Evolutionary conservation across 2,888 invertebrate genomes (phyloP).

Genomic region (Chalcis sispes): DNA sequence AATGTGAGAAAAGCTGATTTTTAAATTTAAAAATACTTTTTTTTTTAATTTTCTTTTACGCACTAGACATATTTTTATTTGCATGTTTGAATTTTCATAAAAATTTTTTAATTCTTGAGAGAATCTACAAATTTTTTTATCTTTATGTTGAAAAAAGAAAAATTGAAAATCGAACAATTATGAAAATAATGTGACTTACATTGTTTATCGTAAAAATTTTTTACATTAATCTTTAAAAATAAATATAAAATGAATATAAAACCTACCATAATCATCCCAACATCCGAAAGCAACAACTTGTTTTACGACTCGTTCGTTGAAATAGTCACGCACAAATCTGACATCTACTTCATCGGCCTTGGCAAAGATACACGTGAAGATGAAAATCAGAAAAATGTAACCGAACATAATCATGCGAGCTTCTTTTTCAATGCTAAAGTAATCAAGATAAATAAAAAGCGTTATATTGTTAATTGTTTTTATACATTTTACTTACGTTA

Average conservation of each 20-base stretch:
- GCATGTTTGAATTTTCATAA: too few species aligned
- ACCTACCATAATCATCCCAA: slow-evolving; percentile 59
- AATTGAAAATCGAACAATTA: neutral
- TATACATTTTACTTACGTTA: too few species aligned
- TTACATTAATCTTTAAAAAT: neutral
- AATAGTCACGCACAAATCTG: slow-evolving; percentile 58
- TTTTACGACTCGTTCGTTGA: slow-evolving; percentile 52
- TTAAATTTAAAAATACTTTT: too few species aligned
- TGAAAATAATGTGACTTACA: neutral
- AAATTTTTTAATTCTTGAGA: neutral
- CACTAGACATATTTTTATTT: too few species aligned
- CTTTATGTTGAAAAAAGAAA: neutral
- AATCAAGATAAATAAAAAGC: too few species aligned
- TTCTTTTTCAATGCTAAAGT: slow-evolving; percentile 4
- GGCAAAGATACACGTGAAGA: neutral
- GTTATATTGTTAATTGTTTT: too few species aligned
- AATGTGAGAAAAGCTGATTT: too few species aligned
- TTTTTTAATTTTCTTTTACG: too few species aligned
- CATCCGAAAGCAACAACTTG: slow-evolving; percentile 61
- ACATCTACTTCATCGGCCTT: slow-evolving; percentile 24
- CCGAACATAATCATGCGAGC: neutral
- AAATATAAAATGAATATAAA: neutral
- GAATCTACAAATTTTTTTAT: neutral
- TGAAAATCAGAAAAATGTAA: neutral
- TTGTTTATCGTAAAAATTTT: neutral